These are phyloP conservation scores for Rhinogobio ventralis DNA, from an alignment of 2,797 vertebrate species.

Conservation along the genomic window DNA sequence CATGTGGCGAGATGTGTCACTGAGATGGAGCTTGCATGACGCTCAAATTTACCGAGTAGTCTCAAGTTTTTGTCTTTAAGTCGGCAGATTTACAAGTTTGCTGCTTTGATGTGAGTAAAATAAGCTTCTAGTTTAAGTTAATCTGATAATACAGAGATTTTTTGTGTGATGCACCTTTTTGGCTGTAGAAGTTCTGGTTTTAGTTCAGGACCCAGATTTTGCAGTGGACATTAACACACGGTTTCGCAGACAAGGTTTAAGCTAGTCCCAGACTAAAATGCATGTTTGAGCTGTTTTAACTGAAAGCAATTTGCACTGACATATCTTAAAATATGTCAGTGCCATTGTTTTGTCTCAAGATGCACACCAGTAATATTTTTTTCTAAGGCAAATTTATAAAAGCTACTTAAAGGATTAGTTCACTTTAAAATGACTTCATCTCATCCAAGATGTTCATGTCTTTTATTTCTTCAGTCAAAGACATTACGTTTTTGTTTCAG, in stretches of 20 bases:
- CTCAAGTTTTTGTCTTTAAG: slow-evolving; percentile 7
- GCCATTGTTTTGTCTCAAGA: background rate
- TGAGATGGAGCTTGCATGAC: slow-evolving; percentile 32
- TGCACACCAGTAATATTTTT: background rate
- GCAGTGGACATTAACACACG: background rate
- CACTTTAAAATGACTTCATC: too few relatives aligned
- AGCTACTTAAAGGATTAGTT: background rate
- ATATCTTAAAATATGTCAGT: background rate
- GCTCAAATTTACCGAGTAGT: slow-evolving; percentile 15
- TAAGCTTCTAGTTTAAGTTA: background rate
- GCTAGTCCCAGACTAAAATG: background rate
- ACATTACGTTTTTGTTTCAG: too few relatives aligned
- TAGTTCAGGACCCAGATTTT: background rate
- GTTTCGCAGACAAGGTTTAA: background rate
- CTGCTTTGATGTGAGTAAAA: background rate
- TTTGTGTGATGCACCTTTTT: background rate
- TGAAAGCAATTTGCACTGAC: background rate
- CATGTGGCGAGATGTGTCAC: slow-evolving; percentile 44
- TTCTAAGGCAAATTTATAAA: background rate
- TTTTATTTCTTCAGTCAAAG: too few relatives aligned
- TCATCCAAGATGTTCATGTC: too few relatives aligned
- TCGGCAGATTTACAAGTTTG: background rate
- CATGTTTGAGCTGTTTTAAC: background rate
- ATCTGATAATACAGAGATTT: background rate
- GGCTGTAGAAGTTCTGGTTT: background rate